Percentiles rank a stretch among this genome's conserved stretches.
phyloP scores from a whole-genome alignment of 2,797 vertebrate species.

The Taenioides sp. region DNA sequence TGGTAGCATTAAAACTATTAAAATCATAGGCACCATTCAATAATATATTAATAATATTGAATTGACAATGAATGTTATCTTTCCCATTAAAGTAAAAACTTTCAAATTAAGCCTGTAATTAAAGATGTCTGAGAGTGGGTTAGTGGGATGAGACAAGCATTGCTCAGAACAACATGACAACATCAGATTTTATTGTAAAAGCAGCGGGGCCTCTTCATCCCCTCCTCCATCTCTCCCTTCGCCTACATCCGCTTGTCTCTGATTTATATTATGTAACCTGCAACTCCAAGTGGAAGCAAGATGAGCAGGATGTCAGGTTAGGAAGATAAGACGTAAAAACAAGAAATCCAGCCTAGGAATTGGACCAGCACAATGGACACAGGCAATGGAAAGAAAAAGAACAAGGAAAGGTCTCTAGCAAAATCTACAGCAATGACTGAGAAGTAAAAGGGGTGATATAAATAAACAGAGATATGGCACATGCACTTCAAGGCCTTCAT shows the following conservation, averaged over 20 bases:
- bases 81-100: neutral
- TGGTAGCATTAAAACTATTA: too few species aligned
- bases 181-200: constrained; percentile 34
- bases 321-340: constrained; percentile 29
- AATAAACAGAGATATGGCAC: neutral
- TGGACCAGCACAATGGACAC: constrained; percentile 20
- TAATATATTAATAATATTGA: too few species aligned
- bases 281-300: constrained; percentile 29
- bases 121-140: constrained; percentile 7
- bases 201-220: constrained; percentile 28
- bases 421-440: neutral
- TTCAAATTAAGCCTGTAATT: neutral
- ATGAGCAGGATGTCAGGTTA: constrained; percentile 26
- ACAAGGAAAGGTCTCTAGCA: too few species aligned
- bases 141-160: constrained; percentile 19
- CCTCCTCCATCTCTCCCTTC: constrained; percentile 20
- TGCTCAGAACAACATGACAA: constrained; percentile 33
- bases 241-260: constrained; percentile 38
- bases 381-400: neutral
- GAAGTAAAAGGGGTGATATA: neutral
- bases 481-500: constrained; percentile 24
- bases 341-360: constrained; percentile 22
- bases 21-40: too few species aligned
- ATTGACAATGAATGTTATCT: too few species aligned
- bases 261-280: constrained; percentile 62